These are phyloP conservation scores for Pelmatolapia mariae DNA, from an alignment of 2,113 vertebrate species.

Conservation along the genomic window DNA sequence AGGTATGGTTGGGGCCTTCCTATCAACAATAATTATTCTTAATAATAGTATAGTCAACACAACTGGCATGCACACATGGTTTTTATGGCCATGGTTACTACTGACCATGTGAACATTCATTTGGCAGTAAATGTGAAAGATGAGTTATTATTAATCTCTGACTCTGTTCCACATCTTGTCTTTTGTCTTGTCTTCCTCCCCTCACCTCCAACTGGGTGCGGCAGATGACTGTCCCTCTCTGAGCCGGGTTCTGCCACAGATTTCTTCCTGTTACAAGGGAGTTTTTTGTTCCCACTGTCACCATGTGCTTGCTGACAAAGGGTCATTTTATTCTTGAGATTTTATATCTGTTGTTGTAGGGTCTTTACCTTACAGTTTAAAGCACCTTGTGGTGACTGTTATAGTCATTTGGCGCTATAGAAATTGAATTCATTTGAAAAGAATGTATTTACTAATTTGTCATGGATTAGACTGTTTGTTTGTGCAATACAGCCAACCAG, in stretches of 20 bases:
- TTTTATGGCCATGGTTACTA: background rate
- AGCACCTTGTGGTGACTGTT: background rate
- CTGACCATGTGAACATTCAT: background rate
- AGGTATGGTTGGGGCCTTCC: background rate
- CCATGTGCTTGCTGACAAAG: background rate
- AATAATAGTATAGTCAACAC: background rate
- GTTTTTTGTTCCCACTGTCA: background rate
- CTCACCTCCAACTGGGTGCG: background rate
- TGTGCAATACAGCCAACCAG: background rate
- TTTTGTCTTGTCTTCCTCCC: background rate
- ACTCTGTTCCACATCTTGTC: background rate
- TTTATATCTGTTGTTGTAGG: background rate
- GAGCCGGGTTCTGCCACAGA: background rate
- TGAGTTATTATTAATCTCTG: background rate
- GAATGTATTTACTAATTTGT: background rate
- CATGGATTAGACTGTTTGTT: background rate
- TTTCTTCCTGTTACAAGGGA: background rate
- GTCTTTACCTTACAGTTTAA: background rate
- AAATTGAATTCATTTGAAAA: background rate
- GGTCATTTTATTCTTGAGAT: background rate
- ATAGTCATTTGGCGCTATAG: accelerated
- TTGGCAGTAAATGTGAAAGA: background rate
- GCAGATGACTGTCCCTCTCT: background rate
- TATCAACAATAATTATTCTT: background rate
- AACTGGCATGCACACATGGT: background rate